phyloP scores from a whole-genome alignment of 2,113 vertebrate genomes.

The Indicator maculatus region DNA sequence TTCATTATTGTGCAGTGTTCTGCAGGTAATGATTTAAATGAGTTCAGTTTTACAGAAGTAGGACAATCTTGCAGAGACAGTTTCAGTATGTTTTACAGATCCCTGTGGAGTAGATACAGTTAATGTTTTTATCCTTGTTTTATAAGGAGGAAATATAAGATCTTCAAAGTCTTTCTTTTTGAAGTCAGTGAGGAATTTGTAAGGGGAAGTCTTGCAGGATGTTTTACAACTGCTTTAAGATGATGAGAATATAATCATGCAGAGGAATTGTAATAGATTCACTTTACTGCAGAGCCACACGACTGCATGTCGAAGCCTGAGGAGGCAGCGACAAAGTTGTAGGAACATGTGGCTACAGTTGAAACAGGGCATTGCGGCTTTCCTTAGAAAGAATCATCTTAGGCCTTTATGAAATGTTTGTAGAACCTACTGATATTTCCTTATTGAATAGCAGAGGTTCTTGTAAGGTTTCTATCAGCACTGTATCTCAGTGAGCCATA shows the following conservation, averaged over 20 bases:
- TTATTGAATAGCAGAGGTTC: background rate
- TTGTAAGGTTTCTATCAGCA: background rate
- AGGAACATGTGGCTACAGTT: background rate
- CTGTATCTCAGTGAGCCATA: background rate
- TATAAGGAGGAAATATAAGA: background rate
- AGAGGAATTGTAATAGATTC: background rate
- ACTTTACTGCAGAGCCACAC: background rate
- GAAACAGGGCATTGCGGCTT: background rate
- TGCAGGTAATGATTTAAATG: background rate
- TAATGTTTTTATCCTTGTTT: background rate
- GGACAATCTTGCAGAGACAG: background rate
- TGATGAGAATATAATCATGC: background rate
- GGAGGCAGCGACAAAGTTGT: background rate
- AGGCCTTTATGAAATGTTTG: background rate
- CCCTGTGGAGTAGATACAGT: background rate
- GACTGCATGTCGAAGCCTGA: background rate
- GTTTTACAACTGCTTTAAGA: background rate
- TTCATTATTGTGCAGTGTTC: background rate
- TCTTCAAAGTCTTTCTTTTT: background rate
- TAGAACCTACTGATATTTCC: background rate
- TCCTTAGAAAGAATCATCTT: background rate
- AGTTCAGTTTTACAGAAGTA: background rate
- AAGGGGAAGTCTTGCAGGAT: background rate
- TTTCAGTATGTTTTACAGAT: background rate
- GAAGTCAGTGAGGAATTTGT: background rate